These are phyloP conservation scores for Aradus depressus DNA, from an alignment of 2,888 invertebrate genomes.

Conservation along the genomic window DNA sequence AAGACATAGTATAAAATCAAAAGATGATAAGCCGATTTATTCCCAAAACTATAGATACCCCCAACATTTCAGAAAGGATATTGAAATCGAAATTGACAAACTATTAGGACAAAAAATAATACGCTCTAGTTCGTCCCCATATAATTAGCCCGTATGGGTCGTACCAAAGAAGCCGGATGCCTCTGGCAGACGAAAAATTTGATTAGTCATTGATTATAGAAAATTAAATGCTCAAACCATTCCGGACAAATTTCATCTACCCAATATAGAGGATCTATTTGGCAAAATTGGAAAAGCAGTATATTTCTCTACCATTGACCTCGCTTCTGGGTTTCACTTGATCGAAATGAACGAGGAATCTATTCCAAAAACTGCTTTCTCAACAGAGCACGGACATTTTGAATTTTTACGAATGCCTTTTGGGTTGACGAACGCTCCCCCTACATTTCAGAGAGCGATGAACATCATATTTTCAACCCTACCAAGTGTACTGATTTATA, in stretches of 20 bases:
- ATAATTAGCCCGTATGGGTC: no score
- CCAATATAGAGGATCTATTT: slow-evolving; percentile 19
- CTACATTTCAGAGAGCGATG: slow-evolving; percentile 16
- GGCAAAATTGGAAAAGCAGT: slow-evolving; percentile 18
- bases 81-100: slow-evolving; percentile 18
- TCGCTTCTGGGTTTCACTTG: slow-evolving; percentile 13
- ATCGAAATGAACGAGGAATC: slow-evolving; percentile 10
- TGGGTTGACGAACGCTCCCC: slow-evolving; percentile 15
- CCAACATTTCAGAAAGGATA: slow-evolving; percentile 17
- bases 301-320: slow-evolving; percentile 11
- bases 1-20: slow-evolving; percentile 16
- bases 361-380: slow-evolving; percentile 17
- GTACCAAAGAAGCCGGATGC: no score
- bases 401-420: slow-evolving; percentile 12
- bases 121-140: no score
- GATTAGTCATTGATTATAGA: slow-evolving; percentile 16
- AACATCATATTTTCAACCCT: slow-evolving; percentile 9
- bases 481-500: slow-evolving; percentile 17
- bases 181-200: slow-evolving; percentile 13
- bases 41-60: slow-evolving; percentile 21
- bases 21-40: slow-evolving; percentile 15
- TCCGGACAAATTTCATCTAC: slow-evolving; percentile 18
- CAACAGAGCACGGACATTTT: no score
- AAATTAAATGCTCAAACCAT: slow-evolving; percentile 19
- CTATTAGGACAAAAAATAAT: slow-evolving; percentile 20